phyloP scores from a whole-genome alignment of 2,113 vertebrate species.

The Neofelis nebulosa region DNA sequence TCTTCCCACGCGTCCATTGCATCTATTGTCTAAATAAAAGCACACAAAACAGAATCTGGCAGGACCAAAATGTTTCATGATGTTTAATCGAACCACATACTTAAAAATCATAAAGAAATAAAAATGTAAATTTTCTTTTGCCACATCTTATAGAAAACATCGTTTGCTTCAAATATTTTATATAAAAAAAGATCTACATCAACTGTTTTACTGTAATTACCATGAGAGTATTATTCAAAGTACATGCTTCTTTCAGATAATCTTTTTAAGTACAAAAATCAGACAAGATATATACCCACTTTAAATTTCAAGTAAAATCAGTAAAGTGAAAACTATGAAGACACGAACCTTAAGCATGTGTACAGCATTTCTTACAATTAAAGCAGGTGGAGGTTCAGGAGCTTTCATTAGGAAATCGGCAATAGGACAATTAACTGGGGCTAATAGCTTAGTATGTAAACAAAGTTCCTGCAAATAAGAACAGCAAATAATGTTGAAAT shows the following conservation, averaged over 20 bases:
- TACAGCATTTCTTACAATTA: conserved; percentile 92
- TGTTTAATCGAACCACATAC: neutral
- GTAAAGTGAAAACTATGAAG: conserved; percentile 21
- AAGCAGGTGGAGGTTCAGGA: conserved; percentile 92
- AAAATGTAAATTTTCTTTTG: conserved; percentile 13
- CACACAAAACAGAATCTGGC: neutral
- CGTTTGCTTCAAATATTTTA: conserved; percentile 20
- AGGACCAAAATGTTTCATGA: neutral
- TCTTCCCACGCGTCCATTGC: conserved; percentile 96
- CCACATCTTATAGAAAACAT: neutral
- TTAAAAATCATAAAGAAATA: conserved; percentile 22
- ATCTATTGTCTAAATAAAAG: conserved; percentile 89
- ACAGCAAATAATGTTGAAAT: conserved; percentile 17
- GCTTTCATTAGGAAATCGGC: conserved; percentile 96
- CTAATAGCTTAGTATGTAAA: conserved; percentile 96
- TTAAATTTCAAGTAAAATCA: conserved; percentile 36
- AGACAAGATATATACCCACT: neutral
- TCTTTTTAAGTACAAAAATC: conserved; percentile 37
- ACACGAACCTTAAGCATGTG: conserved; percentile 94
- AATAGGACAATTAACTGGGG: conserved; percentile 89
- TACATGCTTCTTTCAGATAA: neutral
- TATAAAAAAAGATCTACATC: neutral
- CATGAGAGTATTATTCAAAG: neutral
- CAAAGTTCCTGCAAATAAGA: conserved; percentile 90
- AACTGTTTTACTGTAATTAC: conserved; percentile 26